Evolutionary conservation across 2,888 invertebrate genomes (phyloP).

Genomic region (Trichacis sp.): DNA sequence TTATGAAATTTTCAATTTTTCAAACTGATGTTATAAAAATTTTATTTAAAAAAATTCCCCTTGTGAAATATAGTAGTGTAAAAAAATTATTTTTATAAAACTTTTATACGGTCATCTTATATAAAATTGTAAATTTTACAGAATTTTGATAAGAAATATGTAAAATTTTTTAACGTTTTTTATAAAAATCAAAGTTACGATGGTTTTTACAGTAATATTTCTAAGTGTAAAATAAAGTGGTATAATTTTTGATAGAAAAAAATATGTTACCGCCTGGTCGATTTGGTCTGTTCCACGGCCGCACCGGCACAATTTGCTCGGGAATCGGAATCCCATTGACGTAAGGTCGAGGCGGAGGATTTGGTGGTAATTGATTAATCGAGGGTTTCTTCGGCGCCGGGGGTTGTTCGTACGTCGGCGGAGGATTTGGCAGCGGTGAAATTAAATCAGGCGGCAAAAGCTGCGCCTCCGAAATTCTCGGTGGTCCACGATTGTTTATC

Average conservation of each 20-base stretch:
- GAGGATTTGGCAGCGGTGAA: constrained; percentile 72
- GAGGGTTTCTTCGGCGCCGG: constrained; percentile 73
- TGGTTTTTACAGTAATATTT: no score
- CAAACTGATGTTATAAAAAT: no score
- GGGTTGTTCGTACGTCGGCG: constrained; percentile 78
- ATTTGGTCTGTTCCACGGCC: constrained; percentile 51
- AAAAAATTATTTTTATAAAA: no score
- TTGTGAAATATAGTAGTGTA: no score
- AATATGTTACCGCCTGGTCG: constrained; percentile 48
- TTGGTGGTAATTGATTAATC: constrained; percentile 70
- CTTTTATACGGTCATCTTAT: no score
- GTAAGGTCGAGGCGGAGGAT: constrained; percentile 73
- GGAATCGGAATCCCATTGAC: constrained; percentile 80
- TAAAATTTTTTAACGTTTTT: no score
- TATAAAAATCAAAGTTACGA: no score
- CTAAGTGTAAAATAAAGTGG: no score
- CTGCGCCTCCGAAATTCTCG: constrained; percentile 83
- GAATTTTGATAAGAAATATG: no score
- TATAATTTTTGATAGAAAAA: constrained; percentile 1
- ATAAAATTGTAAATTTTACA: no score
- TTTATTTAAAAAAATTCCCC: no score
- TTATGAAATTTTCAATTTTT: no score
- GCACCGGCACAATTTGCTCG: constrained; percentile 78
- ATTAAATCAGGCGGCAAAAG: constrained; percentile 79
- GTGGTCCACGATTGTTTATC: constrained; percentile 92